Conservation (phyloP, 2,113 vertebrate genomes). For the Anolis sagrei region DNA sequence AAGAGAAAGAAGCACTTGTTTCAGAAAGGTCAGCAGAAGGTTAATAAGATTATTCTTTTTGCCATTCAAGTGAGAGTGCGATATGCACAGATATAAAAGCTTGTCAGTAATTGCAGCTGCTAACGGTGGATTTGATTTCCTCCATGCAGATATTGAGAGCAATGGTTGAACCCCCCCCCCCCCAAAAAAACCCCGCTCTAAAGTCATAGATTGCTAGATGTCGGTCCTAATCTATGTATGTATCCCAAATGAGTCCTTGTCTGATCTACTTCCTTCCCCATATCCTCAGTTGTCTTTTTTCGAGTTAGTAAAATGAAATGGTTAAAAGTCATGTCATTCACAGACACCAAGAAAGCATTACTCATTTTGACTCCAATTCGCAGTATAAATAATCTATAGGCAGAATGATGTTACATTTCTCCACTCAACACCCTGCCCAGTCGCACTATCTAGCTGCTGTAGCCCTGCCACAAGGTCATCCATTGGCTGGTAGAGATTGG, state of each 20-base stretch:
- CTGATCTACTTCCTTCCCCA: background rate
- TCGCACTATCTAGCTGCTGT: too few species aligned
- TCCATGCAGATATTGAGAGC: background rate
- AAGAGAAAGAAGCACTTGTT: background rate
- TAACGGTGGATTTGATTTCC: background rate
- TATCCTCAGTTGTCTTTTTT: background rate
- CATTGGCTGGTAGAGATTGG: too few species aligned
- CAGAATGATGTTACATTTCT: too few species aligned
- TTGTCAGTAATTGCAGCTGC: background rate
- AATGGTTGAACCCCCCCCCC: background rate
- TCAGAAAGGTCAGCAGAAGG: constrained; percentile 16
- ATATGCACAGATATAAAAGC: background rate
- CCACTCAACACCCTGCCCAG: too few species aligned
- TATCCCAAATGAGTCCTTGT: background rate
- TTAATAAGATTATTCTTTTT: constrained; percentile 22
- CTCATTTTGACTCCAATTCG: too few species aligned
- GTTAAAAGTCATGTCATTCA: background rate
- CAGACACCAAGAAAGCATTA: background rate
- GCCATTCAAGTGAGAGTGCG: background rate
- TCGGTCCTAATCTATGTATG: background rate
- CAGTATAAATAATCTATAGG: too few species aligned
- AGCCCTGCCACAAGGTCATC: too few species aligned
- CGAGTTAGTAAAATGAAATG: background rate
- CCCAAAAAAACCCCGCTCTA: too few species aligned
- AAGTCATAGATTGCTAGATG: background rate